Base-by-base conservation (phyloP, 2,888 invertebrate species). In the Monoplex corrugatus region DNA sequence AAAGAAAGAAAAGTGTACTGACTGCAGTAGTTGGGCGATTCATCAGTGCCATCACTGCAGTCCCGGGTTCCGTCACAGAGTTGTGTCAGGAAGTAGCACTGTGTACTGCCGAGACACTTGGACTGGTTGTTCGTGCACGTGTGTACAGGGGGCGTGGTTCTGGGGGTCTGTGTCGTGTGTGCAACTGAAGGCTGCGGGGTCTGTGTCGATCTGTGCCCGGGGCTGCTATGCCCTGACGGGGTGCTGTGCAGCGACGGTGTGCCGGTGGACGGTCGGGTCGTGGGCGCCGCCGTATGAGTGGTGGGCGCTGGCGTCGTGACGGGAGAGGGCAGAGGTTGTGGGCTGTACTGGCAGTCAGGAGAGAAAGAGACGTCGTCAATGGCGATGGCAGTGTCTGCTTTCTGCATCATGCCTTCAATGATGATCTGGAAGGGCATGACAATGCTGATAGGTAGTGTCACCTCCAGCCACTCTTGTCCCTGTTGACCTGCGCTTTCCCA, bases 321-420 rank as follows among this genome's bases (percentile, higher is more conserved):
- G 43, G 91, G 92, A 32, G 85, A 35, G 0, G 88, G 88, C 38
- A 92, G 92, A n/a, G 88, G 35, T 35, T 16, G n/a, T 8, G n/a
- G 32, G 32, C 91, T 90, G 10, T 90, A 86, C 45, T 91, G 92
- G 92, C 95, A 95, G 13, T 93, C 94, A 84, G 95, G 94, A 8
- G 94, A 93, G 78, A 95, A 94, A 32, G 94, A 92, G 10, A 88
- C 68, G 80, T 88, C 88, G 63, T 88, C 88, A 28, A 88, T 44
- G n/a, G 88, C 82, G n/a, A 88, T 94, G 88, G 94, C 95, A 19
- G 92, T 90, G 89, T 92, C 92, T 32, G 94, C 93, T 23, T 87
- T 89, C 10, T 94, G 94, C 63, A 93, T 90, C 13, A 93, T 91
- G 35, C 92, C 95, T 88, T 95, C 95, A 43, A 95, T 91, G 35